Conservation (phyloP, 2,113 vertebrate species). For the Tichodroma muraria region DNA sequence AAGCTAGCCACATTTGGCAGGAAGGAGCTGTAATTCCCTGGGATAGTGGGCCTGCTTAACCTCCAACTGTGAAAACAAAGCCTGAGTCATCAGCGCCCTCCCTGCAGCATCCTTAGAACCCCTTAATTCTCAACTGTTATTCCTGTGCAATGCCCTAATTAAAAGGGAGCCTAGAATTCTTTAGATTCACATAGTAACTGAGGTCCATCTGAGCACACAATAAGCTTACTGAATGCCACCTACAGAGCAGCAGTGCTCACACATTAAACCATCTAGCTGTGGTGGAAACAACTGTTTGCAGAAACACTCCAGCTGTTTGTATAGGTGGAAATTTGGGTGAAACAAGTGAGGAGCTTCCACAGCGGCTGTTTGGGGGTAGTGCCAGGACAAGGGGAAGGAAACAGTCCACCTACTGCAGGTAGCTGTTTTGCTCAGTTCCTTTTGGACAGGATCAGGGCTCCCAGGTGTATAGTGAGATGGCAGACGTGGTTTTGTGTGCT, state of each 20-base stretch:
- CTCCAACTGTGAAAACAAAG: slow-evolving; percentile 27
- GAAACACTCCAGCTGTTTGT: not conserved
- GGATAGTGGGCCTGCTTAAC: slow-evolving; percentile 15
- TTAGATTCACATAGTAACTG: not conserved
- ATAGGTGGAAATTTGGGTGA: not conserved
- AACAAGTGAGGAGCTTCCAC: not conserved
- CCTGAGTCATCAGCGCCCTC: not conserved
- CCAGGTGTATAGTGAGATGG: fast-evolving
- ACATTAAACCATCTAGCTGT: not conserved
- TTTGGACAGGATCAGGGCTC: not conserved
- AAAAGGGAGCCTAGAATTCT: not conserved
- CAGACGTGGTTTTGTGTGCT: not conserved
- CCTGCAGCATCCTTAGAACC: not conserved
- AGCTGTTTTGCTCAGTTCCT: not conserved
- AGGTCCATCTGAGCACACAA: not conserved
- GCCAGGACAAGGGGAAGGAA: not conserved
- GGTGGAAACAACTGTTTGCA: not conserved
- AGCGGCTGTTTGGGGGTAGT: not conserved
- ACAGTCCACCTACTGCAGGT: not conserved
- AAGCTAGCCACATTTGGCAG: slow-evolving; percentile 4
- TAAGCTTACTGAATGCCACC: not conserved
- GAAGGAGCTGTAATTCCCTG: slow-evolving; percentile 34
- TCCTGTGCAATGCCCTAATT: slow-evolving; percentile 11
- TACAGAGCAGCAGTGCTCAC: not conserved
- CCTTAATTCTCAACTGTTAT: slow-evolving; percentile 10